A percentile compares a stretch with the other conserved stretches of the same genome.
Conservation (phyloP, 1,140 invertebrate species). For the Caenorhabditis tropicalis region DNA sequence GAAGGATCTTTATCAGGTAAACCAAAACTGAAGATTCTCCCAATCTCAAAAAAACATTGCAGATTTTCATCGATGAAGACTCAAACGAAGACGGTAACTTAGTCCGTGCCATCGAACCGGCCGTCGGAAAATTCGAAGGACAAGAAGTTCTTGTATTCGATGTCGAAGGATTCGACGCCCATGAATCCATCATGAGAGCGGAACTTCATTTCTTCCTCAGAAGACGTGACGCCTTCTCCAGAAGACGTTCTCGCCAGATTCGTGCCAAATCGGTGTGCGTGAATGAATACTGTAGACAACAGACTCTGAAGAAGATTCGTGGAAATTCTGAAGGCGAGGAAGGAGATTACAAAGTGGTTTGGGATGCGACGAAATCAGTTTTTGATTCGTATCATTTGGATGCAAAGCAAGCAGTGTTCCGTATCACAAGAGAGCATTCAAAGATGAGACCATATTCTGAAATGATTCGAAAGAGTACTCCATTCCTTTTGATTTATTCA, state of each 20-base stretch:
- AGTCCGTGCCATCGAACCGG: constrained; percentile 34
- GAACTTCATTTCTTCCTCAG: constrained; percentile 45
- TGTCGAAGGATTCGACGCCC: constrained; percentile 9
- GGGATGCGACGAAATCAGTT: constrained; percentile 41
- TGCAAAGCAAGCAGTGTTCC: constrained; percentile 44
- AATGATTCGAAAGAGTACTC: constrained; percentile 47
- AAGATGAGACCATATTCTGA: constrained; percentile 49
- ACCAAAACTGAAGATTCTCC: no score
- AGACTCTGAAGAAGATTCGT: constrained; percentile 21
- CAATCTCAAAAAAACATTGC: no score
- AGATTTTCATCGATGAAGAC: constrained; percentile 44
- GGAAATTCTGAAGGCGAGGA: background rate
- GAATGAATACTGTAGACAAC: constrained; percentile 41
- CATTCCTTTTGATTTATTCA: constrained; percentile 46
- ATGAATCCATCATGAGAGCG: constrained; percentile 41
- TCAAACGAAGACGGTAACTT: constrained; percentile 36
- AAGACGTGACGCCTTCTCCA: constrained; percentile 29
- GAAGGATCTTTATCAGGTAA: constrained; percentile 12
- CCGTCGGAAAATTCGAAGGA: constrained; percentile 45
- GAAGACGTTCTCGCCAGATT: constrained; percentile 17
- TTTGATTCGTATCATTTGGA: constrained; percentile 42
- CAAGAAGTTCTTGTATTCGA: constrained; percentile 48
- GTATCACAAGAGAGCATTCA: constrained; percentile 36
- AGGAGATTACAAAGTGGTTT: constrained; percentile 19
- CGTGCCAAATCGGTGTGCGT: constrained; percentile 32